These are phyloP conservation scores for Tethya wilhelma DNA, from an alignment of 37 sponge, comb jelly and placozoan species.

Conservation along the genomic window DNA sequence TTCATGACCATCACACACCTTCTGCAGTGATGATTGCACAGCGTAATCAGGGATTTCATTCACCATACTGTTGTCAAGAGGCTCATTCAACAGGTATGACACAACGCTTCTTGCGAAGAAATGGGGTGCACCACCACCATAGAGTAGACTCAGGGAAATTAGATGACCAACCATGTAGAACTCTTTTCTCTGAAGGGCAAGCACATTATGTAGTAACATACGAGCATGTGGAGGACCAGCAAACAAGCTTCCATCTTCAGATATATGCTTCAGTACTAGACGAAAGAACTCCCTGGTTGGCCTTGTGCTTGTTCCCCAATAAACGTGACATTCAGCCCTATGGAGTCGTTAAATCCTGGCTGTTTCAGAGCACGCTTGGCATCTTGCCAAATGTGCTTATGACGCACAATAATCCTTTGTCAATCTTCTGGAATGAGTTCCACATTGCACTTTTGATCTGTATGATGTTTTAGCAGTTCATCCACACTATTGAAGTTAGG, in stretches of 20 bases:
- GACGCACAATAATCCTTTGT: neutral
- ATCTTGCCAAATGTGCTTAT: neutral
- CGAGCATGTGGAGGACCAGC: neutral
- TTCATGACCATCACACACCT: neutral
- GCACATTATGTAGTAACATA: neutral
- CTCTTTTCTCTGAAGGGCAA: neutral
- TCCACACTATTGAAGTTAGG: no score
- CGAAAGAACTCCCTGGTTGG: neutral
- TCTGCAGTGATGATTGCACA: neutral
- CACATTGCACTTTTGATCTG: no score
- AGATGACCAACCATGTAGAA: conserved; percentile 5
- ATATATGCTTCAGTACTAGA: no score
- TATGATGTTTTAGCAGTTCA: no score
- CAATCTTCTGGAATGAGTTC: conserved; percentile 1
- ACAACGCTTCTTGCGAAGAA: conserved; percentile 5
- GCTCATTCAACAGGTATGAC: neutral
- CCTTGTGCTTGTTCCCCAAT: neutral
- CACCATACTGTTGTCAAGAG: neutral
- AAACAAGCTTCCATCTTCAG: neutral
- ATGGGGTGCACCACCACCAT: conserved; percentile 15
- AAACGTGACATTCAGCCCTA: neutral
- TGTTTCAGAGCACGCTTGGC: neutral
- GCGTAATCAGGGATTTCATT: neutral
- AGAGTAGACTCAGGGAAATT: neutral
- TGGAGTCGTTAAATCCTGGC: neutral